Conservation (phyloP, 2,888 invertebrate species). For the Sisyra terminalis region DNA sequence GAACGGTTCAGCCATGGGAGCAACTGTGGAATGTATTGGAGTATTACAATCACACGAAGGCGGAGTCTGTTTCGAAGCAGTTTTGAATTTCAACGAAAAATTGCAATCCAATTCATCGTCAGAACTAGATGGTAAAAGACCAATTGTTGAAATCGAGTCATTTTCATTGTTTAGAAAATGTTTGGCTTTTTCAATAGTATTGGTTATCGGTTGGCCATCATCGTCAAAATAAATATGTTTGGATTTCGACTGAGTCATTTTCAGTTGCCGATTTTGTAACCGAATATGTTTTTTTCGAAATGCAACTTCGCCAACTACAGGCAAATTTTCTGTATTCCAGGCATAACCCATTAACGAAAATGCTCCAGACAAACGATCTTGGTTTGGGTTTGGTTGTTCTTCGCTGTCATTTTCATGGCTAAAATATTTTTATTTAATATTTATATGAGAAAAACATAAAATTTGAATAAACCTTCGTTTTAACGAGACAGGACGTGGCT, state of each 20-base stretch:
- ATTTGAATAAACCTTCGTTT: constrained; percentile 31
- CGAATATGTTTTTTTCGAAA: constrained; percentile 45
- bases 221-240: constrained; percentile 51
- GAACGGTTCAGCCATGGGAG: no score
- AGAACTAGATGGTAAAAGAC: background rate
- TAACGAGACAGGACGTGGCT: constrained; percentile 31
- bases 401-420: constrained; percentile 38
- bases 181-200: constrained; percentile 11
- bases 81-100: no score
- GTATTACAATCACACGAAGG: no score
- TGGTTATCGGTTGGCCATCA: constrained; percentile 37
- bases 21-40: no score
- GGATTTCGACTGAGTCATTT: constrained; percentile 24
- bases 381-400: constrained; percentile 25
- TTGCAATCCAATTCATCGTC: constrained; percentile 16
- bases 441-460: constrained; percentile 4
- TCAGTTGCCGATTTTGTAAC: constrained; percentile 35
- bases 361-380: constrained; percentile 42
- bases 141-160: no score
- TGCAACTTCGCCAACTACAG: constrained; percentile 38
- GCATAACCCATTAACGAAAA: constrained; percentile 47
- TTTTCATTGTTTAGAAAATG: no score
- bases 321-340: constrained; percentile 21
- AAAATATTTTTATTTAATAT: constrained; percentile 5
- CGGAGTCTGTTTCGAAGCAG: no score